Conservation (phyloP, 2,797 vertebrate genomes). For the Periparus ater region DNA sequence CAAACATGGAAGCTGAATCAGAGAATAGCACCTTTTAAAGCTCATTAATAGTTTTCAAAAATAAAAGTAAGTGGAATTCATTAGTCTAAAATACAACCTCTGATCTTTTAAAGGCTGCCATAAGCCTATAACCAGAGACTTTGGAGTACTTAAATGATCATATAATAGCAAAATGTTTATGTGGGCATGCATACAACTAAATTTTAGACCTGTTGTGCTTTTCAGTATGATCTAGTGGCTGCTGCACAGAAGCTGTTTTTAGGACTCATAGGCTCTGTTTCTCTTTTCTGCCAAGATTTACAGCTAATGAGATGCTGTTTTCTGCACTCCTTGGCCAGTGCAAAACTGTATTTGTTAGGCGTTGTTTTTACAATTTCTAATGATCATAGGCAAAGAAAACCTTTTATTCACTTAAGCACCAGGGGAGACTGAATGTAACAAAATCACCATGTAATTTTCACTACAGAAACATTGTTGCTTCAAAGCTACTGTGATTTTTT, state of each 20-base stretch:
- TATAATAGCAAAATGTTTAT: slow-evolving; percentile 32
- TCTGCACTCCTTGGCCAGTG: background rate
- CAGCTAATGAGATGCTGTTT: slow-evolving; percentile 28
- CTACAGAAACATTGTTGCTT: background rate
- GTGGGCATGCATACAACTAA: background rate
- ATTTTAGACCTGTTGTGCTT: slow-evolving; percentile 30
- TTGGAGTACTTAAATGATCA: background rate
- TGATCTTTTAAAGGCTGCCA: slow-evolving; percentile 9
- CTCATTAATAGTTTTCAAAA: background rate
- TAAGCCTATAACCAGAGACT: background rate
- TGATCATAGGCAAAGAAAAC: slow-evolving; percentile 10
- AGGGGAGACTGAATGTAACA: background rate
- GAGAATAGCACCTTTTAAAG: background rate
- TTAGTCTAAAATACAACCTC: background rate
- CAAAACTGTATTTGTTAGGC: background rate
- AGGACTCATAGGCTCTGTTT: slow-evolving; percentile 8
- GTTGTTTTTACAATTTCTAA: slow-evolving; percentile 34
- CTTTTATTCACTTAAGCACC: slow-evolving; percentile 12
- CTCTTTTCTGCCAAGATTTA: slow-evolving; percentile 33
- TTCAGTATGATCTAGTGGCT: slow-evolving; percentile 27
- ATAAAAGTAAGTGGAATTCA: slow-evolving; percentile 12
- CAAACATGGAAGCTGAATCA: background rate
- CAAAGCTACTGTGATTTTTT: background rate
- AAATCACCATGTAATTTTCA: slow-evolving; percentile 6
- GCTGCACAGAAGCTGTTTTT: slow-evolving; percentile 39